A percentile compares a stretch with the other conserved stretches of the same genome.
These are phyloP conservation scores for Poeciliopsis occidentalis DNA, from an alignment of 2,113 vertebrate genomes.

Conservation along the genomic window DNA sequence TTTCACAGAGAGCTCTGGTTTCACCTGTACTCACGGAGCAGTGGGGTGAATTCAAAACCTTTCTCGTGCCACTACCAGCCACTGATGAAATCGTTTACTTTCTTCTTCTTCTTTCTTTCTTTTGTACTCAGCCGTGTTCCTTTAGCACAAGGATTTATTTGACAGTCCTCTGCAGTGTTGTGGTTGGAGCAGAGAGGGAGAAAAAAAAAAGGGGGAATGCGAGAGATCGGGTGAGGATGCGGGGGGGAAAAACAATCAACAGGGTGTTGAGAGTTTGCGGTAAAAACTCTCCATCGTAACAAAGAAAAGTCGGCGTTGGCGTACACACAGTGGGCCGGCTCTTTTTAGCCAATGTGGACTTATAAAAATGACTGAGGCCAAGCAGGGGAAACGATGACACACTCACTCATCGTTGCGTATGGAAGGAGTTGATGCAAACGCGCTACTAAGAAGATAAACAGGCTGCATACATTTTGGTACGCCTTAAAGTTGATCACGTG, in stretches of 20 bases:
- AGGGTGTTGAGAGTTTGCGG: conserved; percentile 42
- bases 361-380: conserved; percentile 14
- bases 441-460: background rate
- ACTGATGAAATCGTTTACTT: background rate
- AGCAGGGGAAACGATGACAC: conserved; percentile 38
- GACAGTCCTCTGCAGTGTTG: conserved; percentile 11
- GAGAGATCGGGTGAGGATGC: background rate
- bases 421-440: background rate
- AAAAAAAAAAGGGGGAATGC: conserved; percentile 13
- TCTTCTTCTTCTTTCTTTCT: conserved; percentile 14
- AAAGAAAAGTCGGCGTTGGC: conserved; percentile 18
- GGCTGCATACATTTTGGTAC: no score
- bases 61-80: conserved; percentile 46
- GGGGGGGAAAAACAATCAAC: conserved; percentile 33
- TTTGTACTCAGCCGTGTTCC: background rate
- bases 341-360: conserved; percentile 22
- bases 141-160: conserved; percentile 6
- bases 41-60: conserved; percentile 54
- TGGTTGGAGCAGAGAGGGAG: conserved; percentile 11
- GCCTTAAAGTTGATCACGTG: no score
- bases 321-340: conserved; percentile 6
- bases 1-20: conserved; percentile 66
- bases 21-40: conserved; percentile 56
- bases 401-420: background rate
- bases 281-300: conserved; percentile 28